A percentile compares a stretch with the other conserved stretches of the same genome.
phyloP scores from a whole-genome alignment of 2,888 invertebrate species.

The Orthosia cruda region DNA sequence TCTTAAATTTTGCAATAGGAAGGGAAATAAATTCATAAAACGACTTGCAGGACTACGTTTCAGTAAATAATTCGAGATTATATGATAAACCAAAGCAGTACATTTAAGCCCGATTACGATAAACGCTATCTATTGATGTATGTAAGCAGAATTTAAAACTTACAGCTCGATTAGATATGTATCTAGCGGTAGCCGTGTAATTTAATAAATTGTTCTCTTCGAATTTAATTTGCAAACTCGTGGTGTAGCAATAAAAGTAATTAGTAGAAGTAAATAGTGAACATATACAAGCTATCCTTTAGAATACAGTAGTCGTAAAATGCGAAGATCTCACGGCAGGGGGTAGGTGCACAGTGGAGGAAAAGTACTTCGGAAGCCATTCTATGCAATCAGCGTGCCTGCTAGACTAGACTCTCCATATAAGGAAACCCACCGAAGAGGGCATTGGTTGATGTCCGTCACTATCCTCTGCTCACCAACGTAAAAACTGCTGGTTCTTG shows the following conservation, averaged over 20 bases:
- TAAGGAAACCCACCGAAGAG: conserved; percentile 72
- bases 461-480: conserved; percentile 58
- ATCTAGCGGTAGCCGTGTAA: conserved; percentile 30
- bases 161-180: conserved; percentile 42
- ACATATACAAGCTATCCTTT: conserved; percentile 9
- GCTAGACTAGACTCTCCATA: conserved; percentile 70
- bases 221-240: conserved; percentile 30
- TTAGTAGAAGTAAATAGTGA: conserved; percentile 18
- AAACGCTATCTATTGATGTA: conserved; percentile 24
- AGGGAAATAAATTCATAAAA: conserved; percentile 5
- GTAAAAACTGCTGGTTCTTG: conserved; percentile 53
- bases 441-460: conserved; percentile 60
- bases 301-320: conserved; percentile 29
- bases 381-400: conserved; percentile 72
- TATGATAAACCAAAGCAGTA: conserved; percentile 17
- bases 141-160: conserved; percentile 29
- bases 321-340: conserved; percentile 45
- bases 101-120: conserved; percentile 41
- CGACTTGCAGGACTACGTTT: background rate
- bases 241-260: conserved; percentile 38
- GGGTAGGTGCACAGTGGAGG: conserved; percentile 60
- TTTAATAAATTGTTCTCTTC: conserved; percentile 32
- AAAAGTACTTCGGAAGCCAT: conserved; percentile 64
- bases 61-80: conserved; percentile 25
- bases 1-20: background rate